phyloP scores from a whole-genome alignment of 2,797 vertebrate genomes.

The Scarus forsteni region DNA sequence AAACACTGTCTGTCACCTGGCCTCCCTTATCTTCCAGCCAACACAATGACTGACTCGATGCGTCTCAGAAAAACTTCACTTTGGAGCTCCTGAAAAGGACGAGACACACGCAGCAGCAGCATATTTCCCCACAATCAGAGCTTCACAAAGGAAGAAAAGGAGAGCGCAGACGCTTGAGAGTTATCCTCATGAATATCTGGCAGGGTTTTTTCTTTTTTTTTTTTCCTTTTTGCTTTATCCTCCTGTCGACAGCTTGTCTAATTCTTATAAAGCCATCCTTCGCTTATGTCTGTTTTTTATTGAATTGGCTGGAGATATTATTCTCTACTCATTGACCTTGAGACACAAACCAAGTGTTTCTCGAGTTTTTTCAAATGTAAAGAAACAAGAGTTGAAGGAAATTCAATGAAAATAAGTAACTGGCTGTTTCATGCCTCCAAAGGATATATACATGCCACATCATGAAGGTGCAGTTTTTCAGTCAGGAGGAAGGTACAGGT shows the following conservation, averaged over 20 bases:
- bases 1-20: constrained; percentile 68
- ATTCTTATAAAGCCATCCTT: constrained; percentile 69
- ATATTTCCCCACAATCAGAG: constrained; percentile 76
- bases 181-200: constrained; percentile 78
- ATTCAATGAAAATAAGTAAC: constrained; percentile 25
- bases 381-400: constrained; percentile 20
- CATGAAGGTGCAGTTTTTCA: too few relatives aligned
- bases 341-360: constrained; percentile 52
- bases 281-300: constrained; percentile 60
- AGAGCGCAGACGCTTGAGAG: constrained; percentile 55
- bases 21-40: constrained; percentile 61
- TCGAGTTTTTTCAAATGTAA: constrained; percentile 25
- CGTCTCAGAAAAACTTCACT: constrained; percentile 51
- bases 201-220: constrained; percentile 33
- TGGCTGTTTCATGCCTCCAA: not conserved
- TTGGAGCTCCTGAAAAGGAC: constrained; percentile 66
- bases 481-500: too few relatives aligned
- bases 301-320: constrained; percentile 69
- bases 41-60: constrained; percentile 63
- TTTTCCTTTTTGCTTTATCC: constrained; percentile 49
- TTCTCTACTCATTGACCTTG: constrained; percentile 72
- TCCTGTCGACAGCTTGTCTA: constrained; percentile 76
- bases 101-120: constrained; percentile 69
- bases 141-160: constrained; percentile 72
- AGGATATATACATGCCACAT: too few relatives aligned